Base-by-base conservation (phyloP, 2,797 vertebrate species). In the Passerculus sandwichensis region DNA sequence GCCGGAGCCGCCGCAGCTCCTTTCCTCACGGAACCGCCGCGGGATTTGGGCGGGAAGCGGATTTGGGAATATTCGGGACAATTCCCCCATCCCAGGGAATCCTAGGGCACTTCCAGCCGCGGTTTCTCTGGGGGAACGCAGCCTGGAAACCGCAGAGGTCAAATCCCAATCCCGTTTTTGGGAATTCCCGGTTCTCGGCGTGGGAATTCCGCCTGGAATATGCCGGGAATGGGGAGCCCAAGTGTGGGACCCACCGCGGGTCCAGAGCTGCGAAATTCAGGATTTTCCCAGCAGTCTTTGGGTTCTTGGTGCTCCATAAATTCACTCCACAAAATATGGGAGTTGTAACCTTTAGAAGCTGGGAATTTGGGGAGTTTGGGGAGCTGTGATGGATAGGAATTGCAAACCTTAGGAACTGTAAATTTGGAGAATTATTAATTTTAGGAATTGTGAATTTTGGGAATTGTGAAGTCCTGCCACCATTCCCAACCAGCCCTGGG, bases 1-100 rank as follows among this genome's bases (percentile, higher is more conserved):
- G 29, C 51, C 51, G 51, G 51, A 53, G 27, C 51, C 16, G 51
- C 51, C 51, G 17, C 17, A 12, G 29, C 16, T 18, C 30, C 11
- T 45, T 45, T 42, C 42, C 27, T 20, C 22, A 1, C 1, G 51
- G n/a, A 13, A 16, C 15, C 6, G 0, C 29, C 1, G 36, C 17
- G 3, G 22, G 29, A 5, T n/a, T 26, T 6, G 36, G 17, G 45
- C 57, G 57, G 45, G 57, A 50, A 26, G 10, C 7, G 27, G 5
- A 32, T 32, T 17, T 3, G 42, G 51, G 44, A 6, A 26, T 32
- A 5, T 11, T 6, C 4, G n/a, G 61, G 62, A 9, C 27, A 2
- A 17, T 32, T 34, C 6, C 27, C 27, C 51, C 22, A 3, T 16
- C 26, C 26, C 26, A 1, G 50, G 16, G 8, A 7, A 38, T 54